Base-by-base conservation (phyloP, 2,888 invertebrate species). In the Phyto melanocephala region DNA sequence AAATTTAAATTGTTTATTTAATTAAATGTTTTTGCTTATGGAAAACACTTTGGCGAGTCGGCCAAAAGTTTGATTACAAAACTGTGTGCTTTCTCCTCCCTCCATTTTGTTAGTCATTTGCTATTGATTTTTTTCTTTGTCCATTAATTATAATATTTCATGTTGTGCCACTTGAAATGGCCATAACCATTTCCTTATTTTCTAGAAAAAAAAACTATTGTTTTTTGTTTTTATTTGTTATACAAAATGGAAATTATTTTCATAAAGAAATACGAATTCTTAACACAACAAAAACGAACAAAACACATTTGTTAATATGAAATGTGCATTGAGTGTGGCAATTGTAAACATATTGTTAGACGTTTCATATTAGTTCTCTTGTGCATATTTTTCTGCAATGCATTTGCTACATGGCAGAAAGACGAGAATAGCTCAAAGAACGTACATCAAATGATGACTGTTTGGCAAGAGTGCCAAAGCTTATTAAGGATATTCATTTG, bases 101-200 rank as follows among this genome's bases (percentile, higher is more conserved):
- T 28, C 28, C 22, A 35, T 17, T 56, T 42, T 20, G n/a, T 56
- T 22, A 45, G 37, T 60, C 40, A 60, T 54, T 67, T 28, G 28
- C 6, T 70, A 45, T 70, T 68, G 56, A 65, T 70, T 62, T 63
- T 54, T 37, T 17, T 40, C 15, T 40, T 37, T 11, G 5, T 52
- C 33, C 15, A 47, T 28, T 67, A 67, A 40, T 58, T 67, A 40
- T 67, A 67, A 68, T 52, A 60, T 72, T 65, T 79, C 42, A 42
- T 67, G 11, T 62, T 63, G 45, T 45, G 37, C 60, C 62, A 60
- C 42, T 56, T 50, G 17, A 68, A 68, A 52, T 70, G 52, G 28
- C 45, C 76, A 77, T 50, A 71, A 54, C n/a, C 56, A 68, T 62
- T 81, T 81, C 76, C 72, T 81, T 40, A 67, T 72, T 71, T 72